Conservation (phyloP, 2,888 invertebrate genomes). For the Lasioglossum pauxillum region DNA sequence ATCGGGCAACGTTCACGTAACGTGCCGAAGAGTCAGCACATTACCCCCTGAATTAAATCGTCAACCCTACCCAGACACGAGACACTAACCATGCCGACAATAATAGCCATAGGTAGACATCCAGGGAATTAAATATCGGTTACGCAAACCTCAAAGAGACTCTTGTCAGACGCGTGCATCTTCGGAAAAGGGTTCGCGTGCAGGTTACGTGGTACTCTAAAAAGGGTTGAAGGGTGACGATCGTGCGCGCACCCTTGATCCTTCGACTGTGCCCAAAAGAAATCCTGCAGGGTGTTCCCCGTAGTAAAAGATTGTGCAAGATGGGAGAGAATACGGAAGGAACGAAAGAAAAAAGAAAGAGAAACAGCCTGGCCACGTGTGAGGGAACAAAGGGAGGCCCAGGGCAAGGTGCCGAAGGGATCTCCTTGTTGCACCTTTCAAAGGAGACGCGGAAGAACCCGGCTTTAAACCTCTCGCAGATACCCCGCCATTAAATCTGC, state of each 20-base stretch:
- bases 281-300: slow-evolving; percentile 5
- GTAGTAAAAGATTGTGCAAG: neutral
- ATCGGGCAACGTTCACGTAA: neutral
- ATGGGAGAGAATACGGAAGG: slow-evolving; percentile 15
- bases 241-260: slow-evolving; percentile 71
- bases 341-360: slow-evolving; percentile 30
- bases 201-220: slow-evolving; percentile 68
- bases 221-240: slow-evolving; percentile 68
- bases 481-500: slow-evolving; percentile 75
- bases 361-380: slow-evolving; percentile 81
- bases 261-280: slow-evolving; percentile 21
- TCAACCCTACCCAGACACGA: neutral
- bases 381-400: slow-evolving; percentile 79
- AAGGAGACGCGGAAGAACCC: slow-evolving; percentile 67
- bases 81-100: neutral
- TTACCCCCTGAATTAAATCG: neutral
- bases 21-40: neutral
- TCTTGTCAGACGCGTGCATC: slow-evolving; percentile 42
- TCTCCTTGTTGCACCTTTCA: slow-evolving; percentile 72
- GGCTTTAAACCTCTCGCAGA: slow-evolving; percentile 49
- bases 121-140: slow-evolving; percentile 49
- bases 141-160: slow-evolving; percentile 34
- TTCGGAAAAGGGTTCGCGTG: slow-evolving; percentile 34
- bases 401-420: slow-evolving; percentile 81
- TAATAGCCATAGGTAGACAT: neutral